Conservation (phyloP, 2,113 vertebrate genomes). For the Mesocricetus auratus region DNA sequence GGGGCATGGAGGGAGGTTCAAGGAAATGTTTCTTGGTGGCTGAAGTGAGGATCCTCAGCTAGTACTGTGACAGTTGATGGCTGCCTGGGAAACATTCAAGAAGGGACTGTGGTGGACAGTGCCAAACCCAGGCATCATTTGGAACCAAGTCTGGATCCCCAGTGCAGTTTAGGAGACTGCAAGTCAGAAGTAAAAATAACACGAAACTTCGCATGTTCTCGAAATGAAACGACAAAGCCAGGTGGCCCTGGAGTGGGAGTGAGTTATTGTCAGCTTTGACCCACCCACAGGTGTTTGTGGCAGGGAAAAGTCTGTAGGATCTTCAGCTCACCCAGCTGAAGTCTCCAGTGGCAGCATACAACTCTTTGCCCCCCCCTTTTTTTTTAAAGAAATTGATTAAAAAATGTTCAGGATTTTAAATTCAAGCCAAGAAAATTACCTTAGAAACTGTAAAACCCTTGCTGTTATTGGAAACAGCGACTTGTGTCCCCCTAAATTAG, state of each 20-base stretch:
- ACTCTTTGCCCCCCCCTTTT: neutral
- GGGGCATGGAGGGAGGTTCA: neutral
- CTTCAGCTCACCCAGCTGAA: neutral
- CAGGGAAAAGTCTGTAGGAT: neutral
- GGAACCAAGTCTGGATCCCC: neutral
- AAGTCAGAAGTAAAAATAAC: neutral
- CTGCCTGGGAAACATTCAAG: neutral
- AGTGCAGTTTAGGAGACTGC: neutral
- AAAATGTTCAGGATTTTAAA: conserved; percentile 31
- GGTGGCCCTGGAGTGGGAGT: neutral
- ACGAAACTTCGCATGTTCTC: neutral
- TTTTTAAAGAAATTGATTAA: neutral
- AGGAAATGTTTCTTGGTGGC: neutral
- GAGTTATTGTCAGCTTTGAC: neutral
- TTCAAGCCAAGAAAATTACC: neutral
- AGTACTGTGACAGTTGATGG: neutral
- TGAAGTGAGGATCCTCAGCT: neutral
- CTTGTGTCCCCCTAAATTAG: conserved; percentile 50
- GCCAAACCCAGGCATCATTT: neutral
- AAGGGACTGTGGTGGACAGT: neutral
- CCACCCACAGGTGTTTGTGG: neutral
- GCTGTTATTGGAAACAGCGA: conserved; percentile 46
- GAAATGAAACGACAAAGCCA: neutral
- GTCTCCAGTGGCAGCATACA: neutral
- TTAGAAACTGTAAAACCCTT: neutral